Evolutionary conservation across 2,113 vertebrate species (phyloP).

Genomic region (Bostrychus sinensis): DNA sequence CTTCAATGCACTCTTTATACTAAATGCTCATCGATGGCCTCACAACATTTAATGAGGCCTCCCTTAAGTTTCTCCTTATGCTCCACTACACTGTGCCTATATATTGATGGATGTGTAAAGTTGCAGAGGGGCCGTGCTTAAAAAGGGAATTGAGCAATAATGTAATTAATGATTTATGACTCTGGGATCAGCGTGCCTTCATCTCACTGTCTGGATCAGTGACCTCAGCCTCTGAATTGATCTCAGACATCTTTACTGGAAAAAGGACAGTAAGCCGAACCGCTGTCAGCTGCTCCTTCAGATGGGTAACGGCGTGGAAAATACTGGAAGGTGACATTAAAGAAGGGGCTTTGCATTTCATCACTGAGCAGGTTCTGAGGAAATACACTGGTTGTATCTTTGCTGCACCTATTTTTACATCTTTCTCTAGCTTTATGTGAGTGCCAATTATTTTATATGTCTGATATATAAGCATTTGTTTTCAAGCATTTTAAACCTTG

Average conservation of each 20-base stretch:
- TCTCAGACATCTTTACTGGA: slow-evolving; percentile 52
- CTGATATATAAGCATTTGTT: too few relatives aligned
- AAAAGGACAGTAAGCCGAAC: slow-evolving; percentile 39
- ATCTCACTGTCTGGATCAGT: slow-evolving; percentile 64
- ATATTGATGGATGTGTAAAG: slow-evolving; percentile 16
- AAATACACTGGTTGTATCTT: neutral
- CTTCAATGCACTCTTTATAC: slow-evolving; percentile 53
- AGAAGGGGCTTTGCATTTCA: neutral
- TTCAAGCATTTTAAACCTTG: too few relatives aligned
- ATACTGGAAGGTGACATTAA: slow-evolving; percentile 21
- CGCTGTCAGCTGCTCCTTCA: slow-evolving; percentile 40
- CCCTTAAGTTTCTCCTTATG: slow-evolving; percentile 36
- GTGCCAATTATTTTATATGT: neutral
- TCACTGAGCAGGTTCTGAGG: neutral
- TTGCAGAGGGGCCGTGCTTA: slow-evolving; percentile 12
- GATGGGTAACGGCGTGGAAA: slow-evolving; percentile 9
- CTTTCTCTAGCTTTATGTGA: neutral
- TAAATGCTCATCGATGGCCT: slow-evolving; percentile 50
- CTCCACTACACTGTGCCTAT: slow-evolving; percentile 2
- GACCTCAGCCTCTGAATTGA: slow-evolving; percentile 41
- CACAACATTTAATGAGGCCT: slow-evolving; percentile 47
- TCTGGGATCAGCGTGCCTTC: slow-evolving; percentile 33
- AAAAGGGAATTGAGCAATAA: slow-evolving; percentile 29
- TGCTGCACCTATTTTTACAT: neutral
- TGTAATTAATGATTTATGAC: slow-evolving; percentile 63